Base-by-base conservation (phyloP, 2,888 invertebrate species). In the Rhamnusium bicolor region DNA sequence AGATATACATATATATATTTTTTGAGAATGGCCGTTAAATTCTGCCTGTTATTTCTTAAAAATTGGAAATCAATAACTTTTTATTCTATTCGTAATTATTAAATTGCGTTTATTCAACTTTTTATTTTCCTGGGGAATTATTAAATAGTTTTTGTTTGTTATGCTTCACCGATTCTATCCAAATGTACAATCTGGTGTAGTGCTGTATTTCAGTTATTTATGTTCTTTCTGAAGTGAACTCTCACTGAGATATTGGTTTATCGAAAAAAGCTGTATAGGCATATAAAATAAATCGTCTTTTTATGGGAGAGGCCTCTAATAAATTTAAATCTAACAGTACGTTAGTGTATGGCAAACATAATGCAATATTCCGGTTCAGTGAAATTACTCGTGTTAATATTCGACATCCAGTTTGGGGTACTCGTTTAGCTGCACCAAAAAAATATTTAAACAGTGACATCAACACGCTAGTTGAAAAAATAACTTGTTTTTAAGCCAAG, bases 11-110 rank as follows among this genome's bases (percentile, higher is more conserved):
- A 18, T 24, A 21, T 63, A n/a, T 49, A 53, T 65, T 54, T 14
- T 46, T 32, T 7, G 6, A 16, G 18, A 4, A 19, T 19, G 19
- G 40, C 18, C 46, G 46, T 51, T 56, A 67, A 56, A 19, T 40
- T 27, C 56, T 16, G 16, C 21, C 40, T 24, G 53, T 53, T 65
- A n/a, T 56, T 67, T 67, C 67, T 67, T 21, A 56, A 67, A 67
- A 67, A 67, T 40, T 56, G 67, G 67, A 67, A 67, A 56, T 46
- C 67, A 67, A 67, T 67, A 67, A 67, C 56, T 67, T 67, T 67
- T 67, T 67, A 40, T 32, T 46, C n/a, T 18, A 24, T 19, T 51
- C 5, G 54, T 65, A 62, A 62, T 61, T 67, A 67, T 24, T 54
- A 56, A 56, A 67, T 67, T 67, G 67, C 67, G 67, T 56, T 54